These are phyloP conservation scores for Phylloscopus collybita DNA, from an alignment of 2,797 vertebrate genomes.

Conservation along the genomic window DNA sequence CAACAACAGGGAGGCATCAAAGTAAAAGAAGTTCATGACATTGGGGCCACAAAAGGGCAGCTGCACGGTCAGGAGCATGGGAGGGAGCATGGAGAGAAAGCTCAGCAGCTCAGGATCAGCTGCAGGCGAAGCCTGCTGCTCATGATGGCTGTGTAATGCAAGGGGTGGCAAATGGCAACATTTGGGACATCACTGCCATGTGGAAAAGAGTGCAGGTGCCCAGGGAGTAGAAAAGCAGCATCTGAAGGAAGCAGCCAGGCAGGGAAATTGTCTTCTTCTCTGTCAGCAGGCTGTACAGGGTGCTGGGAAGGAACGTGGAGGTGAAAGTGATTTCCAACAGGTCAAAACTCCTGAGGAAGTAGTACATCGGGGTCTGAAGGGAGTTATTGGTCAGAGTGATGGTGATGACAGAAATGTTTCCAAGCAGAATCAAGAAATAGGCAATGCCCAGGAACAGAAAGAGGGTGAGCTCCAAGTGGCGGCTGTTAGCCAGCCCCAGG, in stretches of 20 bases:
- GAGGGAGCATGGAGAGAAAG: neutral
- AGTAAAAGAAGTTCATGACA: slow-evolving; percentile 51
- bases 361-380: slow-evolving; percentile 48
- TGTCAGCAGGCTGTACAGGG: slow-evolving; percentile 40
- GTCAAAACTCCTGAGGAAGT: slow-evolving; percentile 57
- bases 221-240: neutral
- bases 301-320: slow-evolving; percentile 21
- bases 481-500: slow-evolving; percentile 22
- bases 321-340: slow-evolving; percentile 59
- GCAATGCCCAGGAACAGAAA: slow-evolving; percentile 39
- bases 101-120: slow-evolving; percentile 21
- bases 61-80: neutral
- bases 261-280: slow-evolving; percentile 43
- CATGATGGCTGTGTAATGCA: neutral
- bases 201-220: neutral
- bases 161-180: slow-evolving; percentile 29
- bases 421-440: slow-evolving; percentile 44
- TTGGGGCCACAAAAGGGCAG: slow-evolving; percentile 40
- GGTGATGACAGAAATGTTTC: slow-evolving; percentile 46
- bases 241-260: slow-evolving; percentile 41
- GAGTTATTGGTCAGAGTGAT: slow-evolving; percentile 18
- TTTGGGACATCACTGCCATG: neutral
- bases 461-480: slow-evolving; percentile 1
- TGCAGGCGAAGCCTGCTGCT: slow-evolving; percentile 1
- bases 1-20: neutral